These are phyloP conservation scores for Kryptopterus vitreolus DNA, from an alignment of 2,797 vertebrate species.

Conservation along the genomic window DNA sequence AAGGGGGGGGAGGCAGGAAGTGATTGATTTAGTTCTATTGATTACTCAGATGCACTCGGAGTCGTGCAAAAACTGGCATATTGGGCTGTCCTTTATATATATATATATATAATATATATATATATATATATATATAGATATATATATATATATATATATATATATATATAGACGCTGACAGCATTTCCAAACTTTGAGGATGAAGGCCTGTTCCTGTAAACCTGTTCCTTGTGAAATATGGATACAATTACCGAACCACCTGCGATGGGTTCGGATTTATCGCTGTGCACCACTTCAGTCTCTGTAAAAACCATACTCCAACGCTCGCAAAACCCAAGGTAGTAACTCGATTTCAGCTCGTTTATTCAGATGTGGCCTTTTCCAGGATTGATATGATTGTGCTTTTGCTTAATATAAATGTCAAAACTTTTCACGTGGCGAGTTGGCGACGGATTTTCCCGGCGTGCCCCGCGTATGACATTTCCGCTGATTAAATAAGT, in stretches of 20 bases:
- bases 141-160: too few species aligned
- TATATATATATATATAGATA: too few species aligned
- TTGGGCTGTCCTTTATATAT: too few species aligned
- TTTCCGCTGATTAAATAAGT: constrained; percentile 5
- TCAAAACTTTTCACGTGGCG: neutral
- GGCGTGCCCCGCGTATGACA: neutral
- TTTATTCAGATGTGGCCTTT: constrained; percentile 28
- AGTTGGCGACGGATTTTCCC: neutral
- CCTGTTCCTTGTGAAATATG: neutral
- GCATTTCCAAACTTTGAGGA: constrained; percentile 13
- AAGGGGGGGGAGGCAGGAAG: constrained; percentile 44
- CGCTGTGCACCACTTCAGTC: neutral
- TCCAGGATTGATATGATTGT: constrained; percentile 30
- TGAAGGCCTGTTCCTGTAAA: too few species aligned
- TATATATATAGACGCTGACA: too few species aligned
- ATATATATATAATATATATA: too few species aligned
- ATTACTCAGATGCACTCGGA: constrained; percentile 51
- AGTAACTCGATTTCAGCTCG: neutral
- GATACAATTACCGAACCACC: neutral
- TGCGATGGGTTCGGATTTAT: neutral
- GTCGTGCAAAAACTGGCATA: constrained; percentile 6
- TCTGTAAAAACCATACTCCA: neutral
- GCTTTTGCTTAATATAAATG: constrained; percentile 51
- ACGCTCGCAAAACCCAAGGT: neutral
- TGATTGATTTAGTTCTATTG: constrained; percentile 54